Evolutionary conservation across 2,113 vertebrate species (phyloP).

Genomic region (Brienomyrus brachyistius): DNA sequence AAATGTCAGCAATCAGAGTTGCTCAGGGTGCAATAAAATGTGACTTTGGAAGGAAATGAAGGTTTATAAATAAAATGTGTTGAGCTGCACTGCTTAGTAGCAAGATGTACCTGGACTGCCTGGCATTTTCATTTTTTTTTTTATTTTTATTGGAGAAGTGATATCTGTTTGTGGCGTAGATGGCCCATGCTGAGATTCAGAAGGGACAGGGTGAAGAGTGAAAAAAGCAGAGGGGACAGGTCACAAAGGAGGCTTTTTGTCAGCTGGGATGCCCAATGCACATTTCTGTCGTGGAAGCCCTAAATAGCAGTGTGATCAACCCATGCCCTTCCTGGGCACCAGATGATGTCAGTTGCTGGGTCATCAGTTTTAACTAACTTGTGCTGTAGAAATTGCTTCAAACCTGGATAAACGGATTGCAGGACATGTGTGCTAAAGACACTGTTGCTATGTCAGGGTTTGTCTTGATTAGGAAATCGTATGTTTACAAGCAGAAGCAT

Average conservation of each 20-base stretch:
- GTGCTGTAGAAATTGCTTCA: not conserved
- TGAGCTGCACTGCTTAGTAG: not conserved
- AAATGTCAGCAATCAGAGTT: not conserved
- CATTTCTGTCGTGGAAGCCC: not conserved
- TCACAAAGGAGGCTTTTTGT: not conserved
- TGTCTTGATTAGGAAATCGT: not conserved
- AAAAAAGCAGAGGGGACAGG: not conserved
- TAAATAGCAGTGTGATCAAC: not conserved
- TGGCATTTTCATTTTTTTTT: not conserved
- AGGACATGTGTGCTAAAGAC: not conserved
- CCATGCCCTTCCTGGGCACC: not conserved
- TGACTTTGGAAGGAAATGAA: not conserved
- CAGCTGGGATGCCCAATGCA: not conserved
- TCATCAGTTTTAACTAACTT: not conserved
- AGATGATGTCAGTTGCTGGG: not conserved
- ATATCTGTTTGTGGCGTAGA: not conserved
- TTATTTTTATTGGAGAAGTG: not conserved
- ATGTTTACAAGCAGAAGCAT: not conserved
- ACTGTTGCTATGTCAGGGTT: not conserved
- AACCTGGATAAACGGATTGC: not conserved
- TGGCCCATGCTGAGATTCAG: not conserved
- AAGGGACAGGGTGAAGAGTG: not conserved
- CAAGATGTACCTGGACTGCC: not conserved
- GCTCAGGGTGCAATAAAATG: not conserved
- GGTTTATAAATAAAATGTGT: not conserved